These are phyloP conservation scores for Neoseiulus cucumeris DNA, from an alignment of 1,140 invertebrate species.

Conservation along the genomic window DNA sequence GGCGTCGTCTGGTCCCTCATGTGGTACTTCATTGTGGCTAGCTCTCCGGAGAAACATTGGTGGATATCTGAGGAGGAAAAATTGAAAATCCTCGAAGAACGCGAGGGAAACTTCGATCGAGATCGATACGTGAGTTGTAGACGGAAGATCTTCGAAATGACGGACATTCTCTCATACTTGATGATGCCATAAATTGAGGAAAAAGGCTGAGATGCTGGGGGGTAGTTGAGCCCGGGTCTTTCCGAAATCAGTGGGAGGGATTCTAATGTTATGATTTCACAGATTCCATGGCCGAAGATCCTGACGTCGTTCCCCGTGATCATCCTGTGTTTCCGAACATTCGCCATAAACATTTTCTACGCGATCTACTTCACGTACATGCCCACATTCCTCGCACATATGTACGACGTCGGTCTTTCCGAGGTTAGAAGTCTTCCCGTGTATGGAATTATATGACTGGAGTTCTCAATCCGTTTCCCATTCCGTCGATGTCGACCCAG, in stretches of 20 bases:
- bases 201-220: no score
- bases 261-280: neutral
- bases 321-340: neutral
- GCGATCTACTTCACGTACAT: neutral
- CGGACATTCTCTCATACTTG: no score
- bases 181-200: no score
- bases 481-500: no score
- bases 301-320: neutral
- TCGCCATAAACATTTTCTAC: neutral
- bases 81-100: neutral
- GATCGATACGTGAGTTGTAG: neutral
- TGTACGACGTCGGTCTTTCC: neutral
- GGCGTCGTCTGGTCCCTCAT: neutral
- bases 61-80: neutral
- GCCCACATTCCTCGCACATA: neutral
- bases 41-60: conserved; percentile 4
- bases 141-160: no score
- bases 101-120: neutral
- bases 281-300: neutral
- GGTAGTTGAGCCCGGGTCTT: no score
- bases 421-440: neutral
- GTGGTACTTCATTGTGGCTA: neutral
- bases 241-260: no score
- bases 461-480: no score
- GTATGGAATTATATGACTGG: neutral